A percentile compares a stretch with the other conserved stretches of the same genome.
phyloP scores from a whole-genome alignment of 2,888 invertebrate species.

The Resseliella maxima region DNA sequence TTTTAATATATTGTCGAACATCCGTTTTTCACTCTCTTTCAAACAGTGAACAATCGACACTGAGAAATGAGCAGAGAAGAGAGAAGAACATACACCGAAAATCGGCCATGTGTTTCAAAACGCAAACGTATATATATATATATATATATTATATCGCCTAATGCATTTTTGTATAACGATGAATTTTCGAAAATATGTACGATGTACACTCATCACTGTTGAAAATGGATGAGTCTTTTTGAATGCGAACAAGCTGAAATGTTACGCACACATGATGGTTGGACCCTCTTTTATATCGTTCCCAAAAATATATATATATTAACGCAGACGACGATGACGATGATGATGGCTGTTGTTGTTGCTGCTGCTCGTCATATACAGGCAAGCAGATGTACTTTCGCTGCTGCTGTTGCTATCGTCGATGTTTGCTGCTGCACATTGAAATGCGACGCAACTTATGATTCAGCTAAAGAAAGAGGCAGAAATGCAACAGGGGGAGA shows the following conservation, averaged over 20 bases:
- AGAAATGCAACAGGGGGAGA: conserved; percentile 36
- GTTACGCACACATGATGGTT: not conserved
- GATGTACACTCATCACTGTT: too few relatives aligned
- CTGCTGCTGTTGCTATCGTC: not conserved
- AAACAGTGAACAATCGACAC: not conserved
- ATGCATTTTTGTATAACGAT: conserved; percentile 11
- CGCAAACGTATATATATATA: not conserved
- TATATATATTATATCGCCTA: not conserved
- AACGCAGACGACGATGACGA: conserved; percentile 21
- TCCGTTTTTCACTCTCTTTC: not conserved
- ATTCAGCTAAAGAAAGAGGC: not conserved
- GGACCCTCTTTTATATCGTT: conserved; percentile 7
- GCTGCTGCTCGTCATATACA: conserved; percentile 9
- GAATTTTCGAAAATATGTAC: conserved; percentile 25
- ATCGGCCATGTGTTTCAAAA: conserved; percentile 23
- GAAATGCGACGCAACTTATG: not conserved
- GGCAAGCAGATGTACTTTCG: conserved; percentile 43
- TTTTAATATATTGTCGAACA: conserved; percentile 40
- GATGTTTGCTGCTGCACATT: not conserved
- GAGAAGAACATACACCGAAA: not conserved
- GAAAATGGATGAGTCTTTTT: not conserved
- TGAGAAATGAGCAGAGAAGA: not conserved
- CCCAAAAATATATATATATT: not conserved
- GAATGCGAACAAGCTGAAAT: conserved; percentile 13
- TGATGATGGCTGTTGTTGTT: not conserved